Evolutionary conservation across 2,113 vertebrate species (phyloP).

Genomic region (Eudorcas thomsonii): DNA sequence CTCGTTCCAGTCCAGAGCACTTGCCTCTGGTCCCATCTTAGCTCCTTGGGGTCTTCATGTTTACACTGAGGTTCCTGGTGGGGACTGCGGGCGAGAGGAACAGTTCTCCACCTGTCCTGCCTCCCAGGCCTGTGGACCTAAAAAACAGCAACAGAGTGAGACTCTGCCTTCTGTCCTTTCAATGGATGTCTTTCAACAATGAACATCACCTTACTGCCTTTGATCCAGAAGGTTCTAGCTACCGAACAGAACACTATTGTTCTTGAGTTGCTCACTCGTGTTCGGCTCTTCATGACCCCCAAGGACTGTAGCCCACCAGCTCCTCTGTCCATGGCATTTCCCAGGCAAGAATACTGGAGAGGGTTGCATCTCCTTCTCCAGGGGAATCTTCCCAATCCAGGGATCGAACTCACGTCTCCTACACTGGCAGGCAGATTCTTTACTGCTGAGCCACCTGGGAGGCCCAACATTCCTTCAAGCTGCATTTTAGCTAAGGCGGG

Average conservation of each 20-base stretch:
- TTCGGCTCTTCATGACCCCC: background rate
- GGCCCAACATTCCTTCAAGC: background rate
- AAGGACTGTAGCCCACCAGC: background rate
- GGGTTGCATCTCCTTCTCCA: background rate
- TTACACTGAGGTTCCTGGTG: background rate
- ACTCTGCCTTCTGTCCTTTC: background rate
- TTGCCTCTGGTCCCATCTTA: background rate
- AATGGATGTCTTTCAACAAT: rapidly evolving
- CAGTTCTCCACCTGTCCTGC: background rate
- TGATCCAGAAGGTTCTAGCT: background rate
- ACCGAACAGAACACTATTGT: background rate
- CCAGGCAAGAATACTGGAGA: background rate
- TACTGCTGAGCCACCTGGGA: background rate
- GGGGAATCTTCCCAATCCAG: background rate
- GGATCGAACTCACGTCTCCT: background rate
- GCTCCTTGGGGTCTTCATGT: background rate
- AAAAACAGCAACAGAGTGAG: background rate
- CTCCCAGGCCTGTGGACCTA: slow-evolving; percentile 13
- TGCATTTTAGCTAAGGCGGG: background rate
- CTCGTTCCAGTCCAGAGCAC: background rate
- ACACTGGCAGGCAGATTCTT: background rate
- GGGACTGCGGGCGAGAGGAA: too few relatives aligned
- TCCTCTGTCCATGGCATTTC: background rate
- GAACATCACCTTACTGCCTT: background rate
- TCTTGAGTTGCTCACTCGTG: background rate